These are phyloP conservation scores for Riparia riparia DNA, from an alignment of 2,113 vertebrate genomes.

Conservation along the genomic window DNA sequence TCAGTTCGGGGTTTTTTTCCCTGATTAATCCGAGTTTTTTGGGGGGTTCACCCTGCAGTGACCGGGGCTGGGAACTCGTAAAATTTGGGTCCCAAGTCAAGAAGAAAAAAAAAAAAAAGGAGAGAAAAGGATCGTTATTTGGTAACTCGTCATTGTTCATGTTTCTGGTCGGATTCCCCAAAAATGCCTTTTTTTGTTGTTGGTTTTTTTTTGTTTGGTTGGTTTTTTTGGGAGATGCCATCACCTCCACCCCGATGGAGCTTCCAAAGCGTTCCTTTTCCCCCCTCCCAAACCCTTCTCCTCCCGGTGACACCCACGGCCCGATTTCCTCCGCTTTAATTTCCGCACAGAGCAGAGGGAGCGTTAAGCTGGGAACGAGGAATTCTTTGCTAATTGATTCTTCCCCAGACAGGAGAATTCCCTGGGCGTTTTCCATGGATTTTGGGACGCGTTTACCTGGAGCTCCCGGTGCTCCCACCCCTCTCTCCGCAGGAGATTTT, in stretches of 20 bases:
- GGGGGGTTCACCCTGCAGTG: not conserved
- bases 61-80: not conserved
- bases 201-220: no score
- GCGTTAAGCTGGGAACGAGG: not conserved
- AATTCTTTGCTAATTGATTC: not conserved
- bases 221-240: not conserved
- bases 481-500: not conserved
- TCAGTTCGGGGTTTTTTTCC: rapidly evolving
- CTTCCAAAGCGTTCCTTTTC: not conserved
- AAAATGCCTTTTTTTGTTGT: not conserved
- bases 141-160: not conserved
- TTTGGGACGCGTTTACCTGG: rapidly evolving
- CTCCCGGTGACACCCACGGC: not conserved
- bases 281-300: not conserved
- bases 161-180: not conserved
- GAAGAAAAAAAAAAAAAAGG: not conserved
- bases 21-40: not conserved
- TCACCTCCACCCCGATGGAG: not conserved
- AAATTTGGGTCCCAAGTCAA: not conserved
- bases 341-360: not conserved
- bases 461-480: not conserved
- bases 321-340: not conserved
- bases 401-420: not conserved
- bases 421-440: not conserved
- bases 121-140: not conserved